Conservation (phyloP, 2,888 invertebrate genomes). For the Artemia sinica region DNA sequence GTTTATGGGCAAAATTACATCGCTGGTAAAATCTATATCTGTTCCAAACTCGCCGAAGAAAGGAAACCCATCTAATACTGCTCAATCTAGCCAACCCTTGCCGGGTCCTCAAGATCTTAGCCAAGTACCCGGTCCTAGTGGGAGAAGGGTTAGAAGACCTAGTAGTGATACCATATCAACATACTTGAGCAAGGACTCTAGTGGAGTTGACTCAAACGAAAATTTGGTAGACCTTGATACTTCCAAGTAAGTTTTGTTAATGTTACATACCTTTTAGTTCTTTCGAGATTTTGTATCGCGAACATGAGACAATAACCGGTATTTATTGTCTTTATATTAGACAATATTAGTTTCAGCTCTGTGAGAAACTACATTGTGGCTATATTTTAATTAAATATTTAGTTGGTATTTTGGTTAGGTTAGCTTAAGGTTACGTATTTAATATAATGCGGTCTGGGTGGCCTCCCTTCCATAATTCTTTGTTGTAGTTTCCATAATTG, state of each 20-base stretch:
- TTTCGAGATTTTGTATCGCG: no score
- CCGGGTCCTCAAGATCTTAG: background rate
- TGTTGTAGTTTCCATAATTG: no score
- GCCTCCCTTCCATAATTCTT: no score
- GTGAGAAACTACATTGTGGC: no score
- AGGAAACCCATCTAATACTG: background rate
- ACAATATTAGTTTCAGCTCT: no score
- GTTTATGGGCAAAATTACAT: background rate
- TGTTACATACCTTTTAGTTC: no score
- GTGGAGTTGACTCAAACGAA: slow-evolving; percentile 21
- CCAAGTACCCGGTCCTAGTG: slow-evolving; percentile 1
- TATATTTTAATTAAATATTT: no score
- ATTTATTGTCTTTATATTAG: no score
- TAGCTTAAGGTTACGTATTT: no score
- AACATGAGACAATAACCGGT: no score
- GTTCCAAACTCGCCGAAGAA: slow-evolving; percentile 7
- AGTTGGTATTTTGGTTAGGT: no score
- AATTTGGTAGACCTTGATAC: background rate
- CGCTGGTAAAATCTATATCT: background rate
- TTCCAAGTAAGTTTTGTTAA: background rate
- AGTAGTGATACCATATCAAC: slow-evolving; percentile 76
- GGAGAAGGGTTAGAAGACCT: slow-evolving; percentile 41
- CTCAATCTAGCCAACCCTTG: background rate
- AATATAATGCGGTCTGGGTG: no score
- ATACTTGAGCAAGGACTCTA: slow-evolving; percentile 52